Conservation (phyloP, 2,888 invertebrate species). For the Polyploca ridens region DNA sequence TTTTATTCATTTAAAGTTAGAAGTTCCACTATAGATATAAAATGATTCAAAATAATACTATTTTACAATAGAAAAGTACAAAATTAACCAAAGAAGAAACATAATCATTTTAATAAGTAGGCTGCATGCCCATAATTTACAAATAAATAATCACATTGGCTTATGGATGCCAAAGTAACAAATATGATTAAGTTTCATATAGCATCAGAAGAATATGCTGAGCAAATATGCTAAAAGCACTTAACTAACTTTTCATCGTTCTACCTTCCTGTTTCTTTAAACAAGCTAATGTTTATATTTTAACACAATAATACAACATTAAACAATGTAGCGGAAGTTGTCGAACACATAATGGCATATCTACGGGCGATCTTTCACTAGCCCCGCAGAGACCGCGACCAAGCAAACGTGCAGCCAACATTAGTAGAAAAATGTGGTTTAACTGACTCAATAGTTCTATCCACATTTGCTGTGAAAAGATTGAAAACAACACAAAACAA, state of each 20-base stretch:
- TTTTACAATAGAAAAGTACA: too few species aligned
- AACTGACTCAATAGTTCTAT: conserved; percentile 17
- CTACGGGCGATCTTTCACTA: conserved; percentile 9
- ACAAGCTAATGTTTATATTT: not conserved
- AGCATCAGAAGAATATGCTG: too few species aligned
- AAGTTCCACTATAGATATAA: not conserved
- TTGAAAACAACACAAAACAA: too few species aligned
- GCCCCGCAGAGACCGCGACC: conserved; percentile 26
- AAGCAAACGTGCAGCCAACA: conserved; percentile 34
- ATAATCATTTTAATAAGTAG: too few species aligned
- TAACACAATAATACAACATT: not conserved
- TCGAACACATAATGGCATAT: conserved; percentile 5
- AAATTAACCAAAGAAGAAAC: too few species aligned
- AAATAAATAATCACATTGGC: too few species aligned
- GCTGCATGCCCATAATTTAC: too few species aligned
- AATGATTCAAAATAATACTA: too few species aligned
- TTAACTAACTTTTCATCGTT: too few species aligned
- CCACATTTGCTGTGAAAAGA: conserved; percentile 11
- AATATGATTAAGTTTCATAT: too few species aligned
- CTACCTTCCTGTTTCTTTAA: not conserved
- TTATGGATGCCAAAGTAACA: too few species aligned
- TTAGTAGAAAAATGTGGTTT: conserved; percentile 26
- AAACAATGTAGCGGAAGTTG: not conserved
- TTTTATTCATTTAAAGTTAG: conserved; percentile 25
- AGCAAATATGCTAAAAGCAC: too few species aligned